Conservation (phyloP, 2,113 vertebrate genomes). For the human region GRCh38 chr4:11742501-11743000, state of each 20-base stretch:
- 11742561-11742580: not conserved
- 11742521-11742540: not conserved
- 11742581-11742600: not conserved
- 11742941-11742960: conserved; percentile 19
- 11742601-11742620: not conserved
- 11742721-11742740: not conserved
- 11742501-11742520: not conserved
- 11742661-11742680: not conserved
- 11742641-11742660: not conserved
- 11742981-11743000: not conserved
- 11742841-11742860: not conserved
- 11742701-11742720: not conserved
- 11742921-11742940: not conserved
- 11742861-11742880: not conserved
- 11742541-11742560: too few relatives aligned
- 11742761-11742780: not conserved
- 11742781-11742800: not conserved
- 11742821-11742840: not conserved
- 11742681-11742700: not conserved
- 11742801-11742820: not conserved
- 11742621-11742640: not conserved
- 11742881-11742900: conserved; percentile 4
- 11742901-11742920: conserved; percentile 12
- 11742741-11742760: not conserved
- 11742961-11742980: conserved; percentile 5